Base-by-base conservation (phyloP, 1,140 invertebrate genomes). In the Phymastichus coffea region DNA sequence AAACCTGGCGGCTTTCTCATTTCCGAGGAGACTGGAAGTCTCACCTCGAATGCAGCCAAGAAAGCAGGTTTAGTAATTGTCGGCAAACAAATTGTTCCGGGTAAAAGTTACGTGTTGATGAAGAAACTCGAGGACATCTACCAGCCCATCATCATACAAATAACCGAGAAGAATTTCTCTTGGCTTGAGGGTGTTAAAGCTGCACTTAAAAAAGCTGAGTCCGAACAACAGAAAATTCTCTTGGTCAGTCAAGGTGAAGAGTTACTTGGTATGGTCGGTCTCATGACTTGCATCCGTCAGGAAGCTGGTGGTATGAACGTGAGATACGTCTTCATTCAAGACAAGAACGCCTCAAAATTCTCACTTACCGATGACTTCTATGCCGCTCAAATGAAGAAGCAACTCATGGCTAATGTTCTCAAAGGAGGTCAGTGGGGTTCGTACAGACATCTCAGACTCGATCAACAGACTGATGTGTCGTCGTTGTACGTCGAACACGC, bases 111-210 rank as follows among this genome's bases (percentile, higher is more conserved):
- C 52, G 64, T 66, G 7, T 46, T 88, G 9, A 70, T 91, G 17
- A 74, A 89, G 3, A 82, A 80, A 59, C 63, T 58, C 0, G 66
- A 80, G 9, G 68, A 77, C 35, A 74, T 75, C 4, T 37, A 48
- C 0, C 70, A 80, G 43, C 72, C 83, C 1, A 75, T 82, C 4
- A 69, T 87, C 1, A 84, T 88, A 57, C 68, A 83, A 56, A 80
- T 88, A 19, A 85, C 83, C 1, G 88, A 89, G 66, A 87, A 84
- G 47, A 84, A 86, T 64, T 92, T 87, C 68, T 73, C 72, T 2
- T 98, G 95, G 95, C 84, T 98, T 10, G 91, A 93, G 43, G 77
- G 82, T 1, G 72, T 96, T 0, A 95, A 95, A 73, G 80, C 84
- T 1, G 85, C 86, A 0, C 61, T 91, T 71, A 84, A 83, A 56